Base-by-base conservation (phyloP, 1,140 invertebrate species). In the Planococcus citri region DNA sequence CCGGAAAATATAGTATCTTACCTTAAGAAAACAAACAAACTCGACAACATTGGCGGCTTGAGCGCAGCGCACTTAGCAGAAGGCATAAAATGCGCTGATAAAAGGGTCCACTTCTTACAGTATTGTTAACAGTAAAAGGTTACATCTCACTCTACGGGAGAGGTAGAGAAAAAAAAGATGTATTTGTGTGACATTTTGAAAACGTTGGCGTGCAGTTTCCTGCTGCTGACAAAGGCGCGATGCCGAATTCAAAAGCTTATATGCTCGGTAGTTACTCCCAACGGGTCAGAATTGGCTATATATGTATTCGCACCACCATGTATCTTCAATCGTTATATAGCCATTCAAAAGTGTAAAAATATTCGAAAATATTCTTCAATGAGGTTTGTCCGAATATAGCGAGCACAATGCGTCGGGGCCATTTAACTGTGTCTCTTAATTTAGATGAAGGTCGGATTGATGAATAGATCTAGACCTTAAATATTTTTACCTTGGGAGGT, bases 361-460 rank as follows among this genome's bases (percentile, higher is more conserved):
- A 64, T 64, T 25, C 60, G 6, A 64, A 64, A 64, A 58, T 58
- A 64, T 64, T 60, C 57, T 6, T 60, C 60, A 64, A 64, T 64
- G 60, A 24, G 8, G 60, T 64, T 24, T 64, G 20, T 14, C 41
- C 6, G 41, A 6, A 14, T 51, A 37, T 37, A 37, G 6, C 10
- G 41, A 20, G 3, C 41, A 51, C 41, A 51, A 51, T 51, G 17
- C 41, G 17, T 51, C 2, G 3, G 3, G 41, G 12, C 6, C 17
- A 20, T 51, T 51, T 51, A 51, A 51, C 41, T 51, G 41, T 51
- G 41, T 20, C 41, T 51, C 41, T 51, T 51, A 51, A 51, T 51
- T 51, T 51, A 51, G n/a, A 51, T 17, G 10, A 51, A 51, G 17
- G 41, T 51, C 41, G 41, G 2, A 51, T 17, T 20, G 41, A 33